A percentile compares a stretch with the other conserved stretches of the same genome.
Evolutionary conservation across 2,888 invertebrate species (phyloP).

Genomic region (Parapristionchus giblindavisi): DNA sequence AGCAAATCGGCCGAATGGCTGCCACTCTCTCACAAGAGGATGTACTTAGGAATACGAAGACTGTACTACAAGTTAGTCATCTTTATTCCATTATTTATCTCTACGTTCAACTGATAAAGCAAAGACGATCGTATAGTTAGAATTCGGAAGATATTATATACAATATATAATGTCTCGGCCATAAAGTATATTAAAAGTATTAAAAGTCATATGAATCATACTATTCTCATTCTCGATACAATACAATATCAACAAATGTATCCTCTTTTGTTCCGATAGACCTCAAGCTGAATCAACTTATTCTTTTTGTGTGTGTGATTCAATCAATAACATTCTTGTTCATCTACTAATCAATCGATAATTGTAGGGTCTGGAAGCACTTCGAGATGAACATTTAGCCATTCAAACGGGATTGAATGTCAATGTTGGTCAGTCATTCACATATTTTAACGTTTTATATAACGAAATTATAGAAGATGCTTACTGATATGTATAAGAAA

Average conservation of each 20-base stretch:
- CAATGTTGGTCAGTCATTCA: conserved; percentile 24
- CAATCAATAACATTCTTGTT: too few relatives aligned
- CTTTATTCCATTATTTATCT: neutral
- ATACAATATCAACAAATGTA: too few relatives aligned
- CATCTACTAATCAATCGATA: neutral
- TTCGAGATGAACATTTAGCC: conserved; percentile 30
- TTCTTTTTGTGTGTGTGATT: too few relatives aligned
- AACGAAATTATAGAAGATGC: neutral
- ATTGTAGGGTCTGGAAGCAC: conserved; percentile 36
- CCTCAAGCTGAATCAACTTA: too few relatives aligned
- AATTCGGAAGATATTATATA: too few relatives aligned
- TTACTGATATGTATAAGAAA: neutral
- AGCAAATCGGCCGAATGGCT: conserved; percentile 22
- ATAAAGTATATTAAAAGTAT: neutral
- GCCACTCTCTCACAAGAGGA: conserved; percentile 23
- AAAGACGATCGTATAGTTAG: too few relatives aligned
- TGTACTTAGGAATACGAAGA: conserved; percentile 28
- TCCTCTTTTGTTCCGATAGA: too few relatives aligned
- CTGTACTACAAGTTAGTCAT: conserved; percentile 30
- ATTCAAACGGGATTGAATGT: conserved; percentile 27
- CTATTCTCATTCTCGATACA: neutral
- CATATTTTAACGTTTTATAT: neutral
- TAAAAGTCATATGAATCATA: neutral
- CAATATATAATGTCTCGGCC: neutral
- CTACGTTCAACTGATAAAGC: neutral